Evolutionary conservation across 2,797 vertebrate genomes (phyloP), one percentile per base, ranked within the genome.

Genomic region (Nasua narica): DNA sequence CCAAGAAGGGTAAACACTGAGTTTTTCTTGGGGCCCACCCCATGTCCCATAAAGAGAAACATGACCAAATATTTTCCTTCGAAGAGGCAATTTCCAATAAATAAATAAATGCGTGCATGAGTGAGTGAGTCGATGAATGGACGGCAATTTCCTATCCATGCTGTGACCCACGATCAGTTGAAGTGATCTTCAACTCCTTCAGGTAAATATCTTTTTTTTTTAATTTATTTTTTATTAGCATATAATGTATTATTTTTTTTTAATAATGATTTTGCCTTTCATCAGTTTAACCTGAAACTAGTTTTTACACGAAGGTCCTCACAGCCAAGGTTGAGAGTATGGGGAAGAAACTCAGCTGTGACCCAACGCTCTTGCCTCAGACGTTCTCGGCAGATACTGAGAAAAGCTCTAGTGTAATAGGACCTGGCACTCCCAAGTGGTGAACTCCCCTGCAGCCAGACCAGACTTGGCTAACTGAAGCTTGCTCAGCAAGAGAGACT

Each of bases 161-260:
- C 46, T 98, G 52, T 83, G 69, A 95, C 35, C 13, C 7, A 2
- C 18, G 52, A 0, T 35, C 92, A 23, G 29, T 15, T 21, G 62
- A 96, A 91, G 92, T 87, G 98, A 97, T 67, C 92, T 98, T 54
- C 96, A 92, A 94, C 95, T 97, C 43, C 69, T 98, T 27, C 92
- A 97, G 96, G 95, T 97, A 96, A 77, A 27, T 35, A 37, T 35
- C 13, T 18, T 9, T n/a, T 32, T 70, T n/a, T 74, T 19, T 54
- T 54, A 19, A 19, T 21, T 54, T 54, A 7, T 54, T 54, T 54
- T 52, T 52, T 18, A 40, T 40, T 40, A 40, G 6, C 40, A 40
- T 40, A 40, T 40, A 40, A 40, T 40, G 40, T 40, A 40, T 40
- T 40, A 40, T 40, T 40, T 52, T 76, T 70, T 40, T 67, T 21